Conservation (phyloP, 2,113 vertebrate genomes). For the Lampris megalopsis region DNA sequence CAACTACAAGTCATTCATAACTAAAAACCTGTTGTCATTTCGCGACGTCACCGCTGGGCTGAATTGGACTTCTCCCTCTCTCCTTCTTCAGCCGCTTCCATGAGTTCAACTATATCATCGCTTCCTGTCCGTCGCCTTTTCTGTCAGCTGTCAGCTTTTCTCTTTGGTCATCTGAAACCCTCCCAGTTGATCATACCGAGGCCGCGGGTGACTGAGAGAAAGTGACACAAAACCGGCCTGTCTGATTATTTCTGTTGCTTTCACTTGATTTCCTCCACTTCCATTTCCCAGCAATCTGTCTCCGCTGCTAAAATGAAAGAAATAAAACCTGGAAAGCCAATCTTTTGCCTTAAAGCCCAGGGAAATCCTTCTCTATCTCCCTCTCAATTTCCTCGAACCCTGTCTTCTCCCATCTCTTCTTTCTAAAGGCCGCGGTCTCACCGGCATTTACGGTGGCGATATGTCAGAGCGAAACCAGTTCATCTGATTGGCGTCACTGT, state of each 20-base stretch:
- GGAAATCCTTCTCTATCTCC: neutral
- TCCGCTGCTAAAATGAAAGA: neutral
- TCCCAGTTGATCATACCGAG: constrained; percentile 35
- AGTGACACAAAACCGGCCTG: constrained; percentile 4
- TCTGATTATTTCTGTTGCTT: constrained; percentile 1
- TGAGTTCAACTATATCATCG: constrained; percentile 21
- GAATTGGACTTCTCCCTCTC: constrained; percentile 4
- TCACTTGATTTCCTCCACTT: neutral
- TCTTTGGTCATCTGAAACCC: constrained; percentile 24
- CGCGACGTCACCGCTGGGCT: constrained; percentile 11
- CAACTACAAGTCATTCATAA: no score
- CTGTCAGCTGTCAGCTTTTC: neutral
- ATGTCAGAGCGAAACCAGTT: no score
- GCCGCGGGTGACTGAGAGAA: constrained; percentile 12
- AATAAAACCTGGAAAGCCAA: neutral
- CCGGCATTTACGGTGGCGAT: no score
- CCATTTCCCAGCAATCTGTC: neutral
- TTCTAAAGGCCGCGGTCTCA: no score
- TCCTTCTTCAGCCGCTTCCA: neutral
- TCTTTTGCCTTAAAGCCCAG: no score
- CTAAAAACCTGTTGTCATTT: constrained; percentile 11
- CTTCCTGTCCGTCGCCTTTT: constrained; percentile 24
- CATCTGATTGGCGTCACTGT: no score
- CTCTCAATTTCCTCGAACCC: neutral
- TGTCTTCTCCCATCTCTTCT: neutral